Evolutionary conservation across 1,140 invertebrate species (phyloP).

Genomic region (Lepidotrigona ventralis): DNA sequence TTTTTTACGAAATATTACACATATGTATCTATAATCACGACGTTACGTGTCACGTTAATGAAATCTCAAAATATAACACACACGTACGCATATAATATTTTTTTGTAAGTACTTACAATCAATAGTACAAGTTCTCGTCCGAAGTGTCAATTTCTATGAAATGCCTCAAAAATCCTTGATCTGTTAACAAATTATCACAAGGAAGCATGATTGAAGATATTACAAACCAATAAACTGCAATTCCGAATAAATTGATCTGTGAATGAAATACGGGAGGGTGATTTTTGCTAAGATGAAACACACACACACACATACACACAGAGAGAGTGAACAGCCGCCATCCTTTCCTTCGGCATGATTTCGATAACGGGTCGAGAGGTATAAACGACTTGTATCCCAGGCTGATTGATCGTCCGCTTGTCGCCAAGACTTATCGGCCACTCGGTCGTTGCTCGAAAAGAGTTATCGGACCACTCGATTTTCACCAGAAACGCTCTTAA

Average conservation of each 20-base stretch:
- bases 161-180: no score
- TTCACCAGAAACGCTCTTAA: constrained; percentile 46
- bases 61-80: no score
- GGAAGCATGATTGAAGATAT: no score
- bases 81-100: no score
- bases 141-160: no score
- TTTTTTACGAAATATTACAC: no score
- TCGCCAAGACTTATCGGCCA: constrained; percentile 60
- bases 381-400: constrained; percentile 55
- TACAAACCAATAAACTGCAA: no score
- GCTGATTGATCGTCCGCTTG: constrained; percentile 59
- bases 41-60: no score
- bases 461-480: constrained; percentile 64
- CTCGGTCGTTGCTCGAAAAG: constrained; percentile 46
- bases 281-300: constrained; percentile 14
- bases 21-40: no score
- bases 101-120: no score
- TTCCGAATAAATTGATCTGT: not conserved
- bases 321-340: not conserved
- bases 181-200: no score
- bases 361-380: constrained; percentile 54
- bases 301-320: not conserved
- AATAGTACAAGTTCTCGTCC: no score
- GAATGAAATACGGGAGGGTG: not conserved
- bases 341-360: constrained; percentile 31